Conservation (phyloP, 2,888 invertebrate genomes). For the Xylota sylvarum region DNA sequence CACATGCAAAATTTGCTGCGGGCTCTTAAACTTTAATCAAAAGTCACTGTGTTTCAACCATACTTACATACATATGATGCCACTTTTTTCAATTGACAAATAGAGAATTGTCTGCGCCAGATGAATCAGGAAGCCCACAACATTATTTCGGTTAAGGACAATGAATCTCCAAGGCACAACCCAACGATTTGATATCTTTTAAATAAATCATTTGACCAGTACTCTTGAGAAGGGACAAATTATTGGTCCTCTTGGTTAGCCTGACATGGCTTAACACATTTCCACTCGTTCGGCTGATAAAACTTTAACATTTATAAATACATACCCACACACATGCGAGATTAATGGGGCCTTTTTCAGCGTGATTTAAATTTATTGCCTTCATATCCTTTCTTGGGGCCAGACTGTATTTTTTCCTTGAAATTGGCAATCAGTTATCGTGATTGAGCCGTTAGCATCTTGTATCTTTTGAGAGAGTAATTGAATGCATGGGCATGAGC, state of each 20-base stretch:
- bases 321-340: constrained; percentile 21
- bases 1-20: no score
- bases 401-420: constrained; percentile 45
- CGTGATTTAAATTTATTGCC: constrained; percentile 68
- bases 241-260: constrained; percentile 42
- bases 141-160: constrained; percentile 8
- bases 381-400: constrained; percentile 44
- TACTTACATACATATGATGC: no score
- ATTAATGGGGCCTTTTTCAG: constrained; percentile 55
- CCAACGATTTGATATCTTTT: constrained; percentile 54
- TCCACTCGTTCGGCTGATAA: constrained; percentile 49
- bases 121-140: constrained; percentile 12
- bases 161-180: constrained; percentile 22
- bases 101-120: not conserved
- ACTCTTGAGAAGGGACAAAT: constrained; percentile 47
- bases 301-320: constrained; percentile 52
- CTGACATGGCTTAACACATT: constrained; percentile 54
- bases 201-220: constrained; percentile 62
- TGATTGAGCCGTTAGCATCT: constrained; percentile 59
- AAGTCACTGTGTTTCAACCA: constrained; percentile 1
- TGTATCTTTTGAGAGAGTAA: constrained; percentile 32
- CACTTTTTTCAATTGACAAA: constrained; percentile 4
- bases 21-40: no score
- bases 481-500: constrained; percentile 26
- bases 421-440: constrained; percentile 71